These are phyloP conservation scores for Thymelicus acteon DNA, from an alignment of 2,888 invertebrate species.

Conservation along the genomic window DNA sequence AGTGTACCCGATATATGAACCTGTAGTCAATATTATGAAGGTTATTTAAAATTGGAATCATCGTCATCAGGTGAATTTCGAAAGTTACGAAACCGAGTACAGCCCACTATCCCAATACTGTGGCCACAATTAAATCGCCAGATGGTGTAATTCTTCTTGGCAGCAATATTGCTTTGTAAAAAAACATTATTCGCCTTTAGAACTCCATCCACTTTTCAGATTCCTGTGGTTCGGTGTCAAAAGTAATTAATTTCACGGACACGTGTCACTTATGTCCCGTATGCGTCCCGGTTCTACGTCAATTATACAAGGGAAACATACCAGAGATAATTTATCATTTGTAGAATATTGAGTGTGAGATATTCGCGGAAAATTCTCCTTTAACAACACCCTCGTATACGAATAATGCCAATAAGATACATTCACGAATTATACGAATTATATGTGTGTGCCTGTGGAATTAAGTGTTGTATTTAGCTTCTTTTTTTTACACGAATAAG, in stretches of 20 bases:
- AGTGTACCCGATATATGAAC: too few relatives aligned
- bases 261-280: conserved; percentile 14
- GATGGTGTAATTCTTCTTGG: conserved; percentile 26
- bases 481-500: too few relatives aligned
- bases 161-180: conserved; percentile 16
- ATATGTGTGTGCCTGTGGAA: too few relatives aligned
- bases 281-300: not conserved
- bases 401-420: too few relatives aligned
- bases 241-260: conserved; percentile 31
- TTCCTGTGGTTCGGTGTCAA: conserved; percentile 13
- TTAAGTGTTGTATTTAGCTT: too few relatives aligned
- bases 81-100: not conserved
- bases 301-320: conserved; percentile 10
- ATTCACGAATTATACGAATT: too few relatives aligned
- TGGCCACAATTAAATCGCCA: conserved; percentile 14
- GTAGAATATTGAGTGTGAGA: not conserved
- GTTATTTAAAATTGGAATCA: not conserved
- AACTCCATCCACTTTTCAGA: conserved; percentile 24
- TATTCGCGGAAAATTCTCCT: not conserved
- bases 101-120: not conserved
- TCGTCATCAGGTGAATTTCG: not conserved
- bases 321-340: conserved; percentile 14
- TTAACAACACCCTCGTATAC: too few relatives aligned
- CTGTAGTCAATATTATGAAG: too few relatives aligned
- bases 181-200: conserved; percentile 19